A percentile compares a stretch with the other conserved stretches of the same genome.
Evolutionary conservation across 1,140 invertebrate species (phyloP).

Genomic region (Dryas iulia): DNA sequence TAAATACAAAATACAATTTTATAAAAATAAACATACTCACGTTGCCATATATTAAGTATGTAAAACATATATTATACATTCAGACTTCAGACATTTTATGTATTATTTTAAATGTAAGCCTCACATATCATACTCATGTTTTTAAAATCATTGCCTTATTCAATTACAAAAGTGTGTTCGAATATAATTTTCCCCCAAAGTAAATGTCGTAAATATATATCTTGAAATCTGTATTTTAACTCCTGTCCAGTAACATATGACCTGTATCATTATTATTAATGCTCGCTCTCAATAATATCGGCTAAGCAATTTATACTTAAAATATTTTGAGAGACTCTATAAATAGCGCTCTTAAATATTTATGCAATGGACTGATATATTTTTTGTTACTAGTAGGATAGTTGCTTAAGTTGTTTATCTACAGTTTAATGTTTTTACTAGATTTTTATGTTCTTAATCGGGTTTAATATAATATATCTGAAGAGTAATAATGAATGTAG

Average conservation of each 20-base stretch:
- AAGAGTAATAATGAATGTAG: no score
- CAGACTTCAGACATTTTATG: background rate
- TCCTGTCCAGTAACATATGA: slow-evolving; percentile 21
- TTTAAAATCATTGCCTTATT: slow-evolving; percentile 28
- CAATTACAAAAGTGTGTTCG: slow-evolving; percentile 15
- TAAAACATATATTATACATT: background rate
- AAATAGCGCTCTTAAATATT: slow-evolving; percentile 32
- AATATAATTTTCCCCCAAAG: slow-evolving; percentile 15
- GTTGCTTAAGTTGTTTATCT: background rate
- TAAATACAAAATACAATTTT: no score
- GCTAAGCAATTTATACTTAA: slow-evolving; percentile 25
- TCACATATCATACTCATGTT: slow-evolving; percentile 18
- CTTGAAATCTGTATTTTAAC: slow-evolving; percentile 23
- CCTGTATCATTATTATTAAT: slow-evolving; percentile 26
- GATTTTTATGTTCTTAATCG: background rate
- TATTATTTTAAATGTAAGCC: slow-evolving; percentile 10
- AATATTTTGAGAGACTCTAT: slow-evolving; percentile 27
- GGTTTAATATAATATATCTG: background rate
- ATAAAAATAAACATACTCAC: no score
- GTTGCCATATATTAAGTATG: background rate
- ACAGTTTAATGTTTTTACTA: background rate
- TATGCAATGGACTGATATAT: slow-evolving; percentile 18
- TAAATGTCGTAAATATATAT: slow-evolving; percentile 25
- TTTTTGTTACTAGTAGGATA: background rate
- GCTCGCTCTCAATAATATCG: slow-evolving; percentile 24